These are phyloP conservation scores for Nothobranchius furzeri DNA, from an alignment of 2,113 vertebrate genomes.

Conservation along the genomic window DNA sequence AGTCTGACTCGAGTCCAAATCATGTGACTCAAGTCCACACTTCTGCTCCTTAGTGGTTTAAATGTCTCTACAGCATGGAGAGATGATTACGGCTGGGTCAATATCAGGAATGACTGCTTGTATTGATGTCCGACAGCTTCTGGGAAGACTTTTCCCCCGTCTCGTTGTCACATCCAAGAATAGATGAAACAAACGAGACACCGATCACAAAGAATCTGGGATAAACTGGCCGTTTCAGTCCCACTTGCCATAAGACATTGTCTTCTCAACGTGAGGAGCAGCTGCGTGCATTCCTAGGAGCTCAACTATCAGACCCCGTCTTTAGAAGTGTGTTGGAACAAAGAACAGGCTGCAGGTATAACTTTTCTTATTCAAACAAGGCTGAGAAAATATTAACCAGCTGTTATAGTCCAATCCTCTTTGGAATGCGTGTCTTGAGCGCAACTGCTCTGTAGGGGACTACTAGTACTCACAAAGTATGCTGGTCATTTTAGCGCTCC, in stretches of 20 bases:
- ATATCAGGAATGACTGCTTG: constrained; percentile 48
- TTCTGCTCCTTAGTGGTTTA: constrained; percentile 35
- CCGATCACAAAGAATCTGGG: constrained; percentile 10
- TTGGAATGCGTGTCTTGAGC: constrained; percentile 69
- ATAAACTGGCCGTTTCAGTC: constrained; percentile 3
- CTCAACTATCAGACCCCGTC: constrained; percentile 24
- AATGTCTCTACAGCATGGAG: constrained; percentile 26
- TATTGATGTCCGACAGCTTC: constrained; percentile 50
- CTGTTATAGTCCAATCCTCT: constrained; percentile 63
- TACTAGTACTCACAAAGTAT: constrained; percentile 60
- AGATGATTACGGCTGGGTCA: constrained; percentile 55
- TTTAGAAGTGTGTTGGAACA: not conserved
- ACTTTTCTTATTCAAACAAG: constrained; percentile 24
- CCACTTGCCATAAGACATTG: constrained; percentile 5
- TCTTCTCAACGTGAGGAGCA: constrained; percentile 13
- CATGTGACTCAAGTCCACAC: too few relatives aligned
- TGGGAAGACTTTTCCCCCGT: constrained; percentile 14
- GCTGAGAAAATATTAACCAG: constrained; percentile 69
- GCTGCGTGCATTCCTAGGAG: constrained; percentile 28
- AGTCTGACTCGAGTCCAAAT: too few relatives aligned
- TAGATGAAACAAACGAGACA: constrained; percentile 1
- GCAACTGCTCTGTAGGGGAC: constrained; percentile 44
- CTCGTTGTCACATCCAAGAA: constrained; percentile 25
- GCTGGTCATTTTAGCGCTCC: constrained; percentile 17
- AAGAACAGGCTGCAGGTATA: constrained; percentile 32